These are phyloP conservation scores for Channallabes apus DNA, from an alignment of 2,797 vertebrate species.

Conservation along the genomic window DNA sequence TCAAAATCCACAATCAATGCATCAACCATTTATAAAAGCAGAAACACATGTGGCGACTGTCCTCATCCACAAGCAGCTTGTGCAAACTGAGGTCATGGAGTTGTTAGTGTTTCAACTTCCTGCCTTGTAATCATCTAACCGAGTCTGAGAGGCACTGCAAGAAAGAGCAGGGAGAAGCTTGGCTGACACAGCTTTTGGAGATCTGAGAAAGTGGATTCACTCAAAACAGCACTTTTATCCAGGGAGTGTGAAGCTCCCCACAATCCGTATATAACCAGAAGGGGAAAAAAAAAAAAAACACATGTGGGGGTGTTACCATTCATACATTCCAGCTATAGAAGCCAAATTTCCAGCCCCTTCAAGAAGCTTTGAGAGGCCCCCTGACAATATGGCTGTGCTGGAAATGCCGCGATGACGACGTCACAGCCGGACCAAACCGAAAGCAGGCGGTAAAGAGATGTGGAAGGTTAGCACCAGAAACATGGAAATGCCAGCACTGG, in stretches of 20 bases:
- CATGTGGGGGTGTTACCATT: background rate
- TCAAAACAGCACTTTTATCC: slow-evolving; percentile 45
- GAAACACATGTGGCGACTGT: background rate
- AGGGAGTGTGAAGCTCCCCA: background rate
- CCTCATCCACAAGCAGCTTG: too few relatives aligned
- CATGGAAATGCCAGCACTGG: slow-evolving; percentile 67
- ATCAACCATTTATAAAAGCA: background rate
- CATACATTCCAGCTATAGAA: slow-evolving; percentile 14
- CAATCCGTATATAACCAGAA: background rate
- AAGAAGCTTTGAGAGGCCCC: background rate
- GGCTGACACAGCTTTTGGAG: slow-evolving; percentile 67
- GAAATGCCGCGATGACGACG: slow-evolving; percentile 15
- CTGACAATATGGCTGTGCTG: background rate
- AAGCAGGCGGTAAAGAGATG: background rate
- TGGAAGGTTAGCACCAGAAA: slow-evolving; percentile 40
- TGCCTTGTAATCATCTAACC: background rate
- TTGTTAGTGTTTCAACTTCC: background rate
- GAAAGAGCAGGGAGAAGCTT: slow-evolving; percentile 42
- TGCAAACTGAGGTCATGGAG: background rate
- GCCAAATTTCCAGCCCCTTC: background rate
- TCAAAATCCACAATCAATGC: background rate
- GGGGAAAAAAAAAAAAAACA: background rate
- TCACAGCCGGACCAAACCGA: slow-evolving; percentile 24
- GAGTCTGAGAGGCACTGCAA: background rate
- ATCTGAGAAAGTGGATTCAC: slow-evolving; percentile 70